Evolutionary conservation across 2,888 invertebrate genomes (phyloP).

Genomic region (Electrophaes corylata): DNA sequence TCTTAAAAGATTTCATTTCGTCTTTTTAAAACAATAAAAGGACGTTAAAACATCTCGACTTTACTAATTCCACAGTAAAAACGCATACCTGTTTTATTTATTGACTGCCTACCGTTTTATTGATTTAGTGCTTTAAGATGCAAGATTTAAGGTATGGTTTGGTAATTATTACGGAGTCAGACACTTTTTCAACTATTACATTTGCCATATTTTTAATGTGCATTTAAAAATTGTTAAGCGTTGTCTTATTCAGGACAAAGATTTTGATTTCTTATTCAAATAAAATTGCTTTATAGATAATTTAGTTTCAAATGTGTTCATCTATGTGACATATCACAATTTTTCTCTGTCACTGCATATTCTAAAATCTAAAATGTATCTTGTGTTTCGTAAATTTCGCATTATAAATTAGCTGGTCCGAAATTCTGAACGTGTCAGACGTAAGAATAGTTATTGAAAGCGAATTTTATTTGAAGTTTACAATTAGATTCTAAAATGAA

Average conservation of each 20-base stretch:
- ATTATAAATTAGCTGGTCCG: neutral
- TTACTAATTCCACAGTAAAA: conserved; percentile 40
- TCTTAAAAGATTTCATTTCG: conserved; percentile 36
- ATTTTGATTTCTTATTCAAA: too few relatives aligned
- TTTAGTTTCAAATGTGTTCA: too few relatives aligned
- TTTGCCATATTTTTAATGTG: conserved; percentile 15
- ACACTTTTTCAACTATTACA: conserved; percentile 21
- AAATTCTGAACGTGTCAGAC: conserved; percentile 12
- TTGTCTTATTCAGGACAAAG: too few relatives aligned
- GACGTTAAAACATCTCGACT: conserved; percentile 30
- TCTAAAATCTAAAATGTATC: neutral
- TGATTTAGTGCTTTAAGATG: conserved; percentile 49
- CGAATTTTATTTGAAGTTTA: conserved; percentile 18
- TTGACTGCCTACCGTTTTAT: conserved; percentile 43
- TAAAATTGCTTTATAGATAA: too few relatives aligned
- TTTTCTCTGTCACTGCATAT: neutral
- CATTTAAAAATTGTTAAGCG: too few relatives aligned
- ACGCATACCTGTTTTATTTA: conserved; percentile 52
- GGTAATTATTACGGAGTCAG: conserved; percentile 40
- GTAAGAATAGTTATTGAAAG: conserved; percentile 25
- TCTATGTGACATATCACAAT: neutral
- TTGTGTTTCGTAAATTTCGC: neutral
- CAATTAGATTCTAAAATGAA: conserved; percentile 21
- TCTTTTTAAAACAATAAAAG: conserved; percentile 50
- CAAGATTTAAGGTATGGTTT: conserved; percentile 51